A percentile compares a stretch with the other conserved stretches of the same genome.
Evolutionary conservation across 2,797 vertebrate species (phyloP).

Genomic region (Psittacula echo): DNA sequence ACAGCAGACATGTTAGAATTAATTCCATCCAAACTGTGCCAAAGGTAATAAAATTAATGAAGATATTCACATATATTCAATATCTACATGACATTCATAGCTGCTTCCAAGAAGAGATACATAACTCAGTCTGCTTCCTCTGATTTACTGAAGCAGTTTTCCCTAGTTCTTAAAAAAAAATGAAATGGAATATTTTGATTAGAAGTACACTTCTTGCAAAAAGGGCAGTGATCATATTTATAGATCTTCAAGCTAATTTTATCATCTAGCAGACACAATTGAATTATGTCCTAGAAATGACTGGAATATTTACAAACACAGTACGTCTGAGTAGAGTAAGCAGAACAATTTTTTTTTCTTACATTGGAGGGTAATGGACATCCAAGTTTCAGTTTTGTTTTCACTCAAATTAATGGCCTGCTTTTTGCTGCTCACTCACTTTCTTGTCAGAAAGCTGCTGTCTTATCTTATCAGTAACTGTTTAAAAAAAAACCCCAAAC

Average conservation of each 20-base stretch:
- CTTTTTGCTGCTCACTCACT: slow-evolving; percentile 1
- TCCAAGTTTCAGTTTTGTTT: background rate
- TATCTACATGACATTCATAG: background rate
- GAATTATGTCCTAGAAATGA: background rate
- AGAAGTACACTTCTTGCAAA: background rate
- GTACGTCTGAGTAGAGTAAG: background rate
- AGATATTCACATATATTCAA: background rate
- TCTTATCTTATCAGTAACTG: slow-evolving; percentile 24
- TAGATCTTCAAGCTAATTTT: background rate
- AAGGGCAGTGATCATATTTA: background rate
- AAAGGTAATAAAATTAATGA: slow-evolving; percentile 14
- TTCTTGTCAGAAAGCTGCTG: slow-evolving; percentile 24
- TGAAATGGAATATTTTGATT: background rate
- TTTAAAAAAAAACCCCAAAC: background rate
- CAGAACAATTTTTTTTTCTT: background rate
- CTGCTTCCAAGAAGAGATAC: background rate
- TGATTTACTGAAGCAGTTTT: background rate
- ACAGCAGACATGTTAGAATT: background rate
- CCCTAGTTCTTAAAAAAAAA: background rate
- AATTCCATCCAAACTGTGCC: background rate
- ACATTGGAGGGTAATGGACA: background rate
- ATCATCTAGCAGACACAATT: background rate
- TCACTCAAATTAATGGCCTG: background rate
- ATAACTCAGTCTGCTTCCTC: background rate
- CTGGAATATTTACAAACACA: background rate